phyloP scores from a whole-genome alignment of 2,113 vertebrate species.

The Rhinichthys klamathensis region DNA sequence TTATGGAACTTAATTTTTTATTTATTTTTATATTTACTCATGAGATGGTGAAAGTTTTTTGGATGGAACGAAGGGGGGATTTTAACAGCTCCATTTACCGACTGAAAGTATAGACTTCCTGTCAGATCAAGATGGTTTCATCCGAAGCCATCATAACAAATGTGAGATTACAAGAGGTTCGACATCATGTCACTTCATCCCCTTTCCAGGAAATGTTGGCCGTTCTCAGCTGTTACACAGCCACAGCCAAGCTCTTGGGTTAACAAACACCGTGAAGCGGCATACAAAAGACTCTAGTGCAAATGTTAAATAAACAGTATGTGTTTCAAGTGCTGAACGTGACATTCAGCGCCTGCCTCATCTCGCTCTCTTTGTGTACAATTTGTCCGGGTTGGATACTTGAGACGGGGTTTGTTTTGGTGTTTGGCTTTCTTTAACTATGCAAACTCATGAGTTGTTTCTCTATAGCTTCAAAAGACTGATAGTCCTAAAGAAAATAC shows the following conservation, averaged over 20 bases:
- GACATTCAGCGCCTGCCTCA: slow-evolving; percentile 29
- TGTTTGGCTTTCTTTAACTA: slow-evolving; percentile 55
- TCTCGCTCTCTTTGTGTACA: slow-evolving; percentile 16
- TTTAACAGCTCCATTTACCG: slow-evolving; percentile 43
- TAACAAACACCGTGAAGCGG: slow-evolving; percentile 40
- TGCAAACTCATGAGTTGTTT: slow-evolving; percentile 45
- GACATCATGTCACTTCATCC: slow-evolving; percentile 43
- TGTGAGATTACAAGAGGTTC: slow-evolving; percentile 41
- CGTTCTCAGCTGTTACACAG: slow-evolving; percentile 39
- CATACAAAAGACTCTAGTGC: slow-evolving; percentile 12
- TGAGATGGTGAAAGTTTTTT: slow-evolving; percentile 44
- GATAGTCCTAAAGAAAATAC: slow-evolving; percentile 11
- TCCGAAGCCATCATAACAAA: slow-evolving; percentile 44
- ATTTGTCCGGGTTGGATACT: not conserved
- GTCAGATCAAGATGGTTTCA: slow-evolving; percentile 37
- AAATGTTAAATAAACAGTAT: slow-evolving; percentile 34
- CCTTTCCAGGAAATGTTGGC: slow-evolving; percentile 52
- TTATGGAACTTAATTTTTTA: slow-evolving; percentile 46
- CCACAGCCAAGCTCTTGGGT: slow-evolving; percentile 18
- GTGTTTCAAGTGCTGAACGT: slow-evolving; percentile 12
- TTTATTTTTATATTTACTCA: slow-evolving; percentile 50
- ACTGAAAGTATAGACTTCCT: slow-evolving; percentile 42
- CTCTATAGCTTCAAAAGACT: not conserved
- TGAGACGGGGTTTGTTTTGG: slow-evolving; percentile 45
- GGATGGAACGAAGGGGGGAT: slow-evolving; percentile 19